Base-by-base conservation (phyloP, 1,140 invertebrate genomes). In the Antheraea pernyi region DNA sequence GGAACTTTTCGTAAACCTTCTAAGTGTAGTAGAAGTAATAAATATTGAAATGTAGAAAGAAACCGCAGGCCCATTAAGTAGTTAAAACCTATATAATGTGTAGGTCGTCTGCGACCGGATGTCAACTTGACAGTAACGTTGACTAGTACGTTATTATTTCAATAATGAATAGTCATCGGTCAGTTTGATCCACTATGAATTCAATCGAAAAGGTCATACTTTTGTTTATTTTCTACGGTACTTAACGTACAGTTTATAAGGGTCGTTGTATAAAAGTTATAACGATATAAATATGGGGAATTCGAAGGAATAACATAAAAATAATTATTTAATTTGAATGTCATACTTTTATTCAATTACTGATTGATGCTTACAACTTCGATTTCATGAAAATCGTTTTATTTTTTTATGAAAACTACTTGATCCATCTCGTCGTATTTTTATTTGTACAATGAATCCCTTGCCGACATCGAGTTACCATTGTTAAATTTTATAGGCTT, bases 31-130 rank as follows among this genome's bases (percentile, higher is more conserved):
- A 30, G 22, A 30, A 30, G 22, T 30, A 42, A 42, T 42, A 42
- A 42, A 42, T 42, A 42, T 42, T 7, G 7, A 53, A 53, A 16
- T 53, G 46, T 53, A 16, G 46, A 16, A 53, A 16, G 0, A n/a
- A 53, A 16, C 22, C 59, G 46, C 60, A 65, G 65, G 65, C 53
- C 53, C 48, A 19, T 62, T 59, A 48, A 68, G 39, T 53, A 59
- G 16, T 48, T 13, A 13, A 53, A n/a, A 53, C 10, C 46, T 7
- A 53, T 53, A 53, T 53, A 53, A 53, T 53, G 46, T 53, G 9
- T 53, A 53, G 46, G 46, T 53, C 9, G 6, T 53, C 46, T 53
- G 46, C 16, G 46, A 16, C 46, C 6, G 46, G 46, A 53, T 53
- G 46, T 53, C 46, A 53, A 11, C 16, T 53, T 53, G 46, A 53